Evolutionary conservation across 2,797 vertebrate genomes (phyloP), one percentile per base, ranked within the genome.

Genomic region (Fistularia tabacaria): DNA sequence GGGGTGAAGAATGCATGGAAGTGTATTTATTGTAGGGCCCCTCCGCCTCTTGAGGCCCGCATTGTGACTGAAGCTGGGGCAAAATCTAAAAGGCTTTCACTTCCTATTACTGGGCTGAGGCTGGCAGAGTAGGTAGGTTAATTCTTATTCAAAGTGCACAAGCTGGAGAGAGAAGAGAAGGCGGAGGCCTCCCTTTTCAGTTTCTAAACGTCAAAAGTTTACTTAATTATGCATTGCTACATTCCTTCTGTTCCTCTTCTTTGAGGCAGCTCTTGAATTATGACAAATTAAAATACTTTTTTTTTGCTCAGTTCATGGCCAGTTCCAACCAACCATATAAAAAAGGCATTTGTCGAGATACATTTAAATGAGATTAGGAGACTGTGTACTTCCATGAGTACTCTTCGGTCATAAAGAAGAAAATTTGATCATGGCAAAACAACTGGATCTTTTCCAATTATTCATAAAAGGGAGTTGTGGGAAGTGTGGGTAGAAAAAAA

Each of bases 1-100:
- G 80, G 75, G 78, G 75, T 76, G 37, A 79, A 64, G 88, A 87
- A 85, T 85, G 82, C 58, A 58, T 48, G n/a, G 51, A 43, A 74
- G 74, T 77, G 57, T 84, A 57, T 82, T 81, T 81, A 53, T 80
- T 52, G 58, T 61, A 61, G 54, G 51, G 54, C 57, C 60, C 70
- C 48, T 38, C 40, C 51, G 62, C 51, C n/a, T 43, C 71, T 55
- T 61, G 44, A 42, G 56, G 62, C 54, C 67, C 62, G 65, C 42
- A 62, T 66, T 80, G 76, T 64, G 62, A 69, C 66, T 41, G 38
- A 60, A 46, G 54, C 54, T 59, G 61, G 56, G 64, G 51, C 36
- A 44, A 62, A 62, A 6, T 15, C 65, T 42, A 37, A 47, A 10
- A 49, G 14, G 10, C 44, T 44, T 65, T 71, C 11, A 55, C 3